phyloP scores from a whole-genome alignment of 2,113 vertebrate species.

The Neodon shergylaensis region DNA sequence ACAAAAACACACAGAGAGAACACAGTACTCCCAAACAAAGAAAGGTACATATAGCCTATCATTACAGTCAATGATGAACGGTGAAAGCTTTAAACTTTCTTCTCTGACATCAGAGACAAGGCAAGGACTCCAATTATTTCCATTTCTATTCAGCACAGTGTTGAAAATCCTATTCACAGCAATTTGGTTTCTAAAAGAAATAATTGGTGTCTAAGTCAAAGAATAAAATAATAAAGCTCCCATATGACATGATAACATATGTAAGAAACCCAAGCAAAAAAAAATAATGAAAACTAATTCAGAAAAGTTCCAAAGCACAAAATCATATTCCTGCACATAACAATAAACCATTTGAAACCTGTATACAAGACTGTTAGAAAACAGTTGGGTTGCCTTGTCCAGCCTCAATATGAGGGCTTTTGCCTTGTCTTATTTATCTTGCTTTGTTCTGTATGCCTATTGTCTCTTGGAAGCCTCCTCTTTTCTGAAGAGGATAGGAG shows the following conservation, averaged over 20 bases:
- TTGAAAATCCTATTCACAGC: neutral
- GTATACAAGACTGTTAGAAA: neutral
- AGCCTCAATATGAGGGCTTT: neutral
- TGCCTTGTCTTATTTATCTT: neutral
- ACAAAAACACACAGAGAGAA: neutral
- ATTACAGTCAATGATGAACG: neutral
- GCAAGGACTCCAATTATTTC: neutral
- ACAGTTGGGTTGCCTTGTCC: neutral
- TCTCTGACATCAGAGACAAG: neutral
- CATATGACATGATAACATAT: neutral
- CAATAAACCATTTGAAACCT: neutral
- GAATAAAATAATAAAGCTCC: neutral
- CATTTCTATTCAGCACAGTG: neutral
- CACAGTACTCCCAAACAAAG: neutral
- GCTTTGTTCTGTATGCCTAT: neutral
- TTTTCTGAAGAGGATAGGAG: neutral
- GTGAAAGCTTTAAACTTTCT: neutral
- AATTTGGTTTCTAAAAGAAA: neutral
- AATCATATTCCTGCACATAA: neutral
- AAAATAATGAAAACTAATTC: neutral
- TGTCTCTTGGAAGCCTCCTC: neutral
- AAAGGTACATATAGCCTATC: neutral
- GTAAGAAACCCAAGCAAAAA: neutral
- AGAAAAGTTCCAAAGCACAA: neutral
- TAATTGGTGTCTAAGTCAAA: neutral